A percentile compares a stretch with the other conserved stretches of the same genome.
Evolutionary conservation across 2,888 invertebrate species (phyloP).

Genomic region (Agonopterix alstromeriana): DNA sequence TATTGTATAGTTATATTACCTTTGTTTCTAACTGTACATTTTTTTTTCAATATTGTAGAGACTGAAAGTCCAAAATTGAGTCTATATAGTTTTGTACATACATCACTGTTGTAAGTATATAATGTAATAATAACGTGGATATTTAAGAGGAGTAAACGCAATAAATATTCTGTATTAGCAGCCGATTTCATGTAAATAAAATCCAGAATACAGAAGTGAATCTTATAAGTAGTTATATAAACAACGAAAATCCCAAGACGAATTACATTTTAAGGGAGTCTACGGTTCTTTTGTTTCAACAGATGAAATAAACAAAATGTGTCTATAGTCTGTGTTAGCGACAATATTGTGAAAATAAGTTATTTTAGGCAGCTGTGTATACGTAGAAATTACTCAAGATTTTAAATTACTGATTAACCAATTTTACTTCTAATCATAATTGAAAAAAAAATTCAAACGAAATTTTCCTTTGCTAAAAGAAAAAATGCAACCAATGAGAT

Average conservation of each 20-base stretch:
- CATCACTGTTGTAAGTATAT: slow-evolving; percentile 71
- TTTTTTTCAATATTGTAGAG: slow-evolving; percentile 64
- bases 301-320: background rate
- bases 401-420: too few relatives aligned
- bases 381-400: too few relatives aligned
- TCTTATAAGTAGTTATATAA: slow-evolving; percentile 33
- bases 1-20: slow-evolving; percentile 45
- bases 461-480: too few relatives aligned
- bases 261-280: slow-evolving; percentile 5
- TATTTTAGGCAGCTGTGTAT: too few relatives aligned
- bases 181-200: slow-evolving; percentile 60
- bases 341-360: too few relatives aligned
- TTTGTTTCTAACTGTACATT: slow-evolving; percentile 53
- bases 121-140: slow-evolving; percentile 61
- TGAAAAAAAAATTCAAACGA: too few relatives aligned
- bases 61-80: slow-evolving; percentile 76
- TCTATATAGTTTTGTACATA: slow-evolving; percentile 73
- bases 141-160: slow-evolving; percentile 68
- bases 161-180: slow-evolving; percentile 72
- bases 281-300: background rate
- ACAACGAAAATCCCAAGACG: slow-evolving; percentile 29
- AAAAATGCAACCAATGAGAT: too few relatives aligned
- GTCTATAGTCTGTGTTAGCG: too few relatives aligned
- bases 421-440: too few relatives aligned
- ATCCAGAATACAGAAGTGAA: slow-evolving; percentile 40